Base-by-base conservation (phyloP, 2,113 vertebrate genomes). In the Casuarius casuarius region DNA sequence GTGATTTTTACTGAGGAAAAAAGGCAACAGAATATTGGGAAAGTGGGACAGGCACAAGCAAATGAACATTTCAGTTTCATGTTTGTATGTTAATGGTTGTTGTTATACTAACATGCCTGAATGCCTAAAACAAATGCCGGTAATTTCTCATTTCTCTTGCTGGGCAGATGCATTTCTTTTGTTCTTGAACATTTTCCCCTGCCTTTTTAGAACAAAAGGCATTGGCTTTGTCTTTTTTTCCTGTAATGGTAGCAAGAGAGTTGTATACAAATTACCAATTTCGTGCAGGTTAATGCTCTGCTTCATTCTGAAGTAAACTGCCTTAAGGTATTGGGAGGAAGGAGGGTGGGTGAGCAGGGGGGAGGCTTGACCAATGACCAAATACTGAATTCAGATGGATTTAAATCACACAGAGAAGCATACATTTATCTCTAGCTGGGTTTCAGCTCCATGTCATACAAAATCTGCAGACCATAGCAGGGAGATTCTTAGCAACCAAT, bases 231-330 rank as follows among this genome's bases (percentile, higher is more conserved):
- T 61, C 66, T 31, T 22, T 11, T 23, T 84, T 44, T 63, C 63
- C 20, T 33, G 84, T 63, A 8, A 46, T 84, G 87, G 46, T 74
- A 92, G 84, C 65, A 31, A n/a, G 73, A 85, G 72, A 94, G 48
- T 97, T 73, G 42, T 62, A 9, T 83, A 94, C 87, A 97, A 95
- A 96, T 97, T 94, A 95, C 67, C 95, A 87, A 96, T 98, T 98
- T 96, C 97, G 82, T 91, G 81, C 76, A 84, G 90, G 96, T 97
- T 97, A 92, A 92, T 96, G 95, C 90, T 97, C 90, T 35, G 84
- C 88, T 97, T 97, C 89, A 52, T 97, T 97, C 94, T 92, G 94
- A 98, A 98, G 96, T 96, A 96, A 98, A 97, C 95, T 97, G 97
- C 96, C 97, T 89, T 63, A 90, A 97, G 97, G 91, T 96, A 90